Evolutionary conservation across 2,113 vertebrate species (phyloP).

Genomic region (Percina caprodes): DNA sequence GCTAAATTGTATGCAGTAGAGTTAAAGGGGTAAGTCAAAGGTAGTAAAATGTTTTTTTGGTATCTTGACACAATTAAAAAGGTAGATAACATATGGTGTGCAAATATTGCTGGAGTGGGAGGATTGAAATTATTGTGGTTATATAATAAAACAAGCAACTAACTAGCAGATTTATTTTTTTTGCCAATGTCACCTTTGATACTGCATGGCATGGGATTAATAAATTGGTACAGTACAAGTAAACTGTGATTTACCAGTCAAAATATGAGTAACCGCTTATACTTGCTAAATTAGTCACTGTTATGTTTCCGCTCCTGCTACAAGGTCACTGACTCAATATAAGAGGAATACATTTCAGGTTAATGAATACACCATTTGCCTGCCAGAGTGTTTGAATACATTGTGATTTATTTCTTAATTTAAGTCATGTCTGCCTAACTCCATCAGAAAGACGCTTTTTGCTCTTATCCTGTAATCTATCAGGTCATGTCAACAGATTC

Average conservation of each 20-base stretch:
- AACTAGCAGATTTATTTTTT: too few species aligned
- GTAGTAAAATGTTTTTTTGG: background rate
- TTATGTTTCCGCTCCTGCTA: background rate
- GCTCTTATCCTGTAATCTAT: conserved; percentile 7
- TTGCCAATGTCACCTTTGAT: too few species aligned
- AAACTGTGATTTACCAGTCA: background rate
- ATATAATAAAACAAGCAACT: too few species aligned
- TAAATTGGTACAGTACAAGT: background rate
- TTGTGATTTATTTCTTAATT: background rate
- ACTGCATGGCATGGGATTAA: background rate
- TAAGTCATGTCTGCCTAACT: background rate
- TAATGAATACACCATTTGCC: background rate
- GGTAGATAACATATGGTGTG: too few species aligned
- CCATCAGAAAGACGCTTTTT: background rate
- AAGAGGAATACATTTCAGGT: background rate
- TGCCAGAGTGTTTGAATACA: background rate
- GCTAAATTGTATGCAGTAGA: background rate
- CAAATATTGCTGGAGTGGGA: too few species aligned
- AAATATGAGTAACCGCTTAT: background rate
- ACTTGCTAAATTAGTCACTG: too few species aligned
- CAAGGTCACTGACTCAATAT: too few species aligned
- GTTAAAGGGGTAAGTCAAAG: background rate
- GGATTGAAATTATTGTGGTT: too few species aligned
- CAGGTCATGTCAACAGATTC: conserved; percentile 14
- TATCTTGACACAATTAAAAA: too few species aligned